Percentiles rank a stretch among this genome's conserved stretches.
Evolutionary conservation across 2,888 invertebrate genomes (phyloP).

Genomic region (Agrenia bidenticulata): DNA sequence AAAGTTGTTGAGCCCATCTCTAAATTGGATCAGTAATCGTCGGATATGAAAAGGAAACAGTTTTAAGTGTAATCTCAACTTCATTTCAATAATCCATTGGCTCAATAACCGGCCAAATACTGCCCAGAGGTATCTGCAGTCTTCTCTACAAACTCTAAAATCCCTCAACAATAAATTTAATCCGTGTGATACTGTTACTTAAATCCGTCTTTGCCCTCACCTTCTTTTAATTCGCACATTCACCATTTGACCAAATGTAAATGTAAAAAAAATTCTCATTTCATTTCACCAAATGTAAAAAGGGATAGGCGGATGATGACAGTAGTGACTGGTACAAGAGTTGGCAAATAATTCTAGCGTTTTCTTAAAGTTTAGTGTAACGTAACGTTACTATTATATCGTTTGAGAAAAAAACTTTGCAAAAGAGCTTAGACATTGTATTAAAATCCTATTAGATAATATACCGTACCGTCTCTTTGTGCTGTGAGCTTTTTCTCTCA

Average conservation of each 20-base stretch:
- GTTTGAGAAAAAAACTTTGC: no score
- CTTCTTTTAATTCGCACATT: not conserved
- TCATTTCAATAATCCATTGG: conserved; percentile 6
- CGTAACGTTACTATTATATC: not conserved
- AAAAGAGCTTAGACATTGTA: not conserved
- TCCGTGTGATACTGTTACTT: conserved; percentile 13
- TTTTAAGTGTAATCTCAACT: no score
- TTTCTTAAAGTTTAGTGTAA: not conserved
- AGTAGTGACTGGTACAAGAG: not conserved
- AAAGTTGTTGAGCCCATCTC: no score
- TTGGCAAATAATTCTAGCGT: not conserved
- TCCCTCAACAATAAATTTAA: not conserved
- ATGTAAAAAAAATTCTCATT: no score
- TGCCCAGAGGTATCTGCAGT: not conserved
- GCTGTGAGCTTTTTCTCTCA: not conserved
- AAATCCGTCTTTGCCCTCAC: not conserved
- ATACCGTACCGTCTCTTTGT: not conserved
- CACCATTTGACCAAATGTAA: no score
- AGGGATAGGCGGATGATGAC: not conserved
- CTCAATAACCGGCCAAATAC: conserved; percentile 6
- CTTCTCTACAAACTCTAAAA: not conserved
- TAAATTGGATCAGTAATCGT: no score
- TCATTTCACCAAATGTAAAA: no score
- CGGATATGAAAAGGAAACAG: no score
- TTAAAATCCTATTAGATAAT: conserved; percentile 5